Base-by-base conservation (phyloP, 2,797 vertebrate species). In the Phaenicophaeus curvirostris region DNA sequence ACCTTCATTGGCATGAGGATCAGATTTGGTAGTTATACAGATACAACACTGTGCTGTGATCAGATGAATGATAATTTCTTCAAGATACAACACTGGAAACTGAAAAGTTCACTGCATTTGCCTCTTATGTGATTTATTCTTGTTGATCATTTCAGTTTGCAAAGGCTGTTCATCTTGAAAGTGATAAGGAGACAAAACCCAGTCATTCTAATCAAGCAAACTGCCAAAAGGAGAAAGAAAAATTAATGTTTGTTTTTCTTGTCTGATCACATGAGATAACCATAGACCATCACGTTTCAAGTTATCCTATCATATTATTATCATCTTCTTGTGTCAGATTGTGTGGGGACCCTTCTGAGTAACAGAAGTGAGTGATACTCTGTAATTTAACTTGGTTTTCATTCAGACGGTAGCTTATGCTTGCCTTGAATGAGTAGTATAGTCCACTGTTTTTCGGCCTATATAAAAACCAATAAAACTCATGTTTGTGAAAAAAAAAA, bases 151-250 rank as follows among this genome's bases (percentile, higher is more conserved):
- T 92, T 87, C 71, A 79, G 6, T 87, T 80, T n/a, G 12, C 28
- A 80, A 44, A 89, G 20, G 13, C 5, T 77, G 33, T 80, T 87
- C 31, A 67, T 77, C 65, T 87, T 77, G 33, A 71, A 89, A 85
- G 20, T 39, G 46, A 54, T 83, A 75, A 85, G 48, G 24, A 83
- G 28, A 85, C 28, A 89, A 95, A 85, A 39, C 37, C 6, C 44
- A 71, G 33, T 67, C 53, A 85, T 96, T 94, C 91, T 83, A 95
- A 91, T 68, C 84, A 90, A 96, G 37, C 12, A 88, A 91, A 39
- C 21, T 76, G 53, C 19, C 37, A 71, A 83, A 90, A 87, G 92
- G 5, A 85, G 13, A 44, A 83, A 87, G 85, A 44, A 83, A 80
- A 93, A 85, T 79, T 85, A 82, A 62, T 39, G n/a, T 87, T 30